Percentiles rank a stretch among this genome's conserved stretches.
Conservation (phyloP, 2,888 invertebrate genomes). For the Hemithea aestivaria region DNA sequence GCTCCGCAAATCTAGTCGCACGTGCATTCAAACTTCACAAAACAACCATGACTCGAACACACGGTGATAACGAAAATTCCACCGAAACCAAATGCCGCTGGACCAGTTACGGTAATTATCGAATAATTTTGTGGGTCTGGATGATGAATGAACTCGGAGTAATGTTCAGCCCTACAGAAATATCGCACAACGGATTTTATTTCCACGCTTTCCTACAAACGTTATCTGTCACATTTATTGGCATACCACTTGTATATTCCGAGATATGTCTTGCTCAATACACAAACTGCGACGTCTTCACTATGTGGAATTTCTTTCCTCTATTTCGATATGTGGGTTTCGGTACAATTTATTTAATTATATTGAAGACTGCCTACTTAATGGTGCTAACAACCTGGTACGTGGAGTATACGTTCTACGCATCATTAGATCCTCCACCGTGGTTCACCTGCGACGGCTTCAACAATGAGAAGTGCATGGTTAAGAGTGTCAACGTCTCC, state of each 20-base stretch:
- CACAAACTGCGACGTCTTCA: constrained; percentile 52
- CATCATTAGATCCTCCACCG: constrained; percentile 55
- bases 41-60: constrained; percentile 22
- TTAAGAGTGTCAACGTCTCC: constrained; percentile 58
- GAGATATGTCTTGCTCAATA: constrained; percentile 67
- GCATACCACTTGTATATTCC: constrained; percentile 63
- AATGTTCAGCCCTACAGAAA: constrained; percentile 43
- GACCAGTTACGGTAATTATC: constrained; percentile 53
- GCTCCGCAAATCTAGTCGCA: constrained; percentile 31
- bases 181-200: constrained; percentile 56
- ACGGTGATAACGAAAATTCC: constrained; percentile 33
- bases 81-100: constrained; percentile 43
- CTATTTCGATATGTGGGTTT: constrained; percentile 56
- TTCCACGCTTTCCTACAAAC: constrained; percentile 41
- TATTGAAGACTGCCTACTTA: constrained; percentile 50
- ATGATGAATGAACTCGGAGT: constrained; percentile 60
- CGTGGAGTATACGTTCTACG: constrained; percentile 53
- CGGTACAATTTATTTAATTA: constrained; percentile 45
- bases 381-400: constrained; percentile 58
- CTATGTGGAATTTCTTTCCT: constrained; percentile 64
- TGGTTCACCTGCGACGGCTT: constrained; percentile 62
- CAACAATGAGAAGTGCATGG: constrained; percentile 54
- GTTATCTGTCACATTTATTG: constrained; percentile 49
- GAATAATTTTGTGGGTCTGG: constrained; percentile 55
- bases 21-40: constrained; percentile 19